Conservation (phyloP, 2,888 invertebrate genomes). For the Sarcophaga variegata region DNA sequence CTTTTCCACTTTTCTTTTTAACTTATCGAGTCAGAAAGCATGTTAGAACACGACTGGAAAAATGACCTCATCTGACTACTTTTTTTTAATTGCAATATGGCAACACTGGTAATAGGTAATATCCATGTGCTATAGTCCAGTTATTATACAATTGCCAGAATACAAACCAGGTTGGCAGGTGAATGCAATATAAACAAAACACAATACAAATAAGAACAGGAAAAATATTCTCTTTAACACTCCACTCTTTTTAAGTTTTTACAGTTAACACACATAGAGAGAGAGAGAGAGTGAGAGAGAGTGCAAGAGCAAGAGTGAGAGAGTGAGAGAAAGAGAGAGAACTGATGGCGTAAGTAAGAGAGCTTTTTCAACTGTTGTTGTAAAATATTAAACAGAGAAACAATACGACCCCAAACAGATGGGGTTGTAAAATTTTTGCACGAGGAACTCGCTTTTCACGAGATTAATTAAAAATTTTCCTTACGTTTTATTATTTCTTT, state of each 20-base stretch:
- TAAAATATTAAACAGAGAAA: conserved; percentile 1
- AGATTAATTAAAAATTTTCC: conserved; percentile 47
- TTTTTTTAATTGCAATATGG: background rate
- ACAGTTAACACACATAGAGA: background rate
- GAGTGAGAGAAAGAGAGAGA: background rate
- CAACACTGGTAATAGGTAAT: conserved; percentile 11
- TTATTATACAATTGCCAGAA: conserved; percentile 32
- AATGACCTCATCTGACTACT: no score
- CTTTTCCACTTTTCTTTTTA: no score
- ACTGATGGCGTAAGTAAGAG: conserved; percentile 22
- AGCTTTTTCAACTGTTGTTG: background rate
- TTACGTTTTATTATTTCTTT: background rate
- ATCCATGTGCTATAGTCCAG: conserved; percentile 56
- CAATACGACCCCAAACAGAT: conserved; percentile 37
- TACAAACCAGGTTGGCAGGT: conserved; percentile 63
- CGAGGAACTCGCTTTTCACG: conserved; percentile 55
- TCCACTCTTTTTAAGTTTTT: background rate
- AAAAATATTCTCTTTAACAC: background rate
- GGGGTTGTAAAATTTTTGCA: conserved; percentile 60
- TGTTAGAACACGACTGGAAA: no score
- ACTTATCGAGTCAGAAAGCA: no score
- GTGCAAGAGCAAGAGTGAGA: background rate
- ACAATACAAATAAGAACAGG: background rate
- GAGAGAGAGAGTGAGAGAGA: background rate
- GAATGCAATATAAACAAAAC: conserved; percentile 18